Base-by-base conservation (phyloP, 2,113 vertebrate species). In the Ascaphus truei region DNA sequence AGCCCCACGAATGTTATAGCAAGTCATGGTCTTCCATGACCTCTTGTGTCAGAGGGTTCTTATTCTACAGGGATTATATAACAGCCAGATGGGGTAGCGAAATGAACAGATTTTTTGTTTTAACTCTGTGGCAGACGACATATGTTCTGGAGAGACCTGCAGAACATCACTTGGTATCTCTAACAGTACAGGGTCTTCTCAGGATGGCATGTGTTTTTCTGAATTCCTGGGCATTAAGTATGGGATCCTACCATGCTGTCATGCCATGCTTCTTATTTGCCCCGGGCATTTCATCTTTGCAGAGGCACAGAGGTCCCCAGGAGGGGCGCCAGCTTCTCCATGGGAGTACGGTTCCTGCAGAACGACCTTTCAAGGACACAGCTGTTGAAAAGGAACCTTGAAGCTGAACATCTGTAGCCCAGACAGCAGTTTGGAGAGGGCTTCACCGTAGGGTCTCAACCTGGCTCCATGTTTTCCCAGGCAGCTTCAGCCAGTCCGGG, bases 321-420 rank as follows among this genome's bases (percentile, higher is more conserved):
- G 56, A 51, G 10, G 18, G 37, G 39, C 23, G 45, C 57, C 56
- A 41, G 67, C 26, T 23, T 51, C 50, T 25, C 16, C 45, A n/a
- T 39, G 43, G 26, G 66, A 60, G 39, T 29, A 51, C 5, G 33
- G 13, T 27, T 39, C 30, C 45, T n/a, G 47, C 36, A 41, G 45
- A 51, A 20, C 8, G 7, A 10, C 36, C 25, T 61, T 33, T 61
- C 56, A 61, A 71, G 41, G 57, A 51, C 56, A 61, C 67, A 71
- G 67, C 67, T 71, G 67, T 61, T 61, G 34, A 71, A 50, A 16
- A 39, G 20, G 57, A 25, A 71, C 67, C 67, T 71, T 61, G 59
- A 31, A 71, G 67, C 57, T 51, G 45, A 71, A 71, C 67, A 71
- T 71, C 67, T 71, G 67, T 36, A 61, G 43, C 41, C 45, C 56